Conservation (phyloP, 1,140 invertebrate genomes). For the Cylas formicarius region DNA sequence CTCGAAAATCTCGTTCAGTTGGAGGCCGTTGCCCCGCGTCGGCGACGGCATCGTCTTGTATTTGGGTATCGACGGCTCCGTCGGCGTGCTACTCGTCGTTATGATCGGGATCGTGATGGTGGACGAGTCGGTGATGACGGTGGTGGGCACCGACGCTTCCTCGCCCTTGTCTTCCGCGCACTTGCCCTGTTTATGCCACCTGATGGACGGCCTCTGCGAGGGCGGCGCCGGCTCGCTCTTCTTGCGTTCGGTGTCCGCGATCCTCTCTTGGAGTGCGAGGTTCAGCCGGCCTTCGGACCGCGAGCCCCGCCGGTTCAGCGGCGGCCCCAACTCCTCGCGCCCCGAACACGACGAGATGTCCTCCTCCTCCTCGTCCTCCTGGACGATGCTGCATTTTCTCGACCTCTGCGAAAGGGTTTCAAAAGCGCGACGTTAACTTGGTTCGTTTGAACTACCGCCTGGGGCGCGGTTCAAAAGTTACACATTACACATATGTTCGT, state of each 20-base stretch:
- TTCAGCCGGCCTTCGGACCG: conserved; percentile 56
- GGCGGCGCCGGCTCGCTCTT: not conserved
- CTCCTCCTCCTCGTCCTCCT: conserved; percentile 75
- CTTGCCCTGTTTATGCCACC: conserved; percentile 21
- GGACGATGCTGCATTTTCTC: conserved; percentile 82
- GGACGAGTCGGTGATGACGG: conserved; percentile 49
- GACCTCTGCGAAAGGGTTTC: conserved; percentile 49
- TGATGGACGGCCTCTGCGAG: not conserved
- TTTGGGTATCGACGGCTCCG: conserved; percentile 41
- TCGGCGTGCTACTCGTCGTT: conserved; percentile 39
- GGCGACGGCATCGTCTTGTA: conserved; percentile 54
- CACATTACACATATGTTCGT: no score
- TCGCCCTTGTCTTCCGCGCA: conserved; percentile 17
- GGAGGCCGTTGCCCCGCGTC: conserved; percentile 45
- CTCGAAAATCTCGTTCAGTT: conserved; percentile 66
- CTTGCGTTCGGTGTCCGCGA: conserved; percentile 39
- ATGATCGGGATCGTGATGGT: conserved; percentile 54
- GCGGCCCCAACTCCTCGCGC: conserved; percentile 44
- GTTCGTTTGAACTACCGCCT: no score
- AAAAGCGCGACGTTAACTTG: not conserved
- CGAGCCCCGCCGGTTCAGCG: conserved; percentile 51
- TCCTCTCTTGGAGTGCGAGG: conserved; percentile 47
- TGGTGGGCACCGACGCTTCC: conserved; percentile 37
- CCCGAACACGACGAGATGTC: conserved; percentile 50
- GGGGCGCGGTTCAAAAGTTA: no score